Evolutionary conservation across 1,140 invertebrate species (phyloP).

Genomic region (Rhopalosiphum maidis): DNA sequence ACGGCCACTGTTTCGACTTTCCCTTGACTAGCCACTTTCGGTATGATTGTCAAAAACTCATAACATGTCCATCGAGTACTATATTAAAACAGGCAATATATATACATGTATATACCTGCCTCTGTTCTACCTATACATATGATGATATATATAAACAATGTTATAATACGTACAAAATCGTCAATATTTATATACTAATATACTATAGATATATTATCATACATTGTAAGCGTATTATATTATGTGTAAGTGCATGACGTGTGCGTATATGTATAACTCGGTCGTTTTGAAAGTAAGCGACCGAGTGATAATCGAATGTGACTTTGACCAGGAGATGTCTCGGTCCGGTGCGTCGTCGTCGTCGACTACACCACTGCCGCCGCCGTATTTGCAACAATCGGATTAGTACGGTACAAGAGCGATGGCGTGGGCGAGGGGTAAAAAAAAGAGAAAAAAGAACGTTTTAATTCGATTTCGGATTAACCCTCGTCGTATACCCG

Average conservation of each 20-base stretch:
- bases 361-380: not conserved
- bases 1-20: too few relatives aligned
- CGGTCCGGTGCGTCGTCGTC: constrained; percentile 8
- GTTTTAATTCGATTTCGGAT: constrained; percentile 51
- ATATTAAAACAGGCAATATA: too few relatives aligned
- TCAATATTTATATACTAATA: not conserved
- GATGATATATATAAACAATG: too few relatives aligned
- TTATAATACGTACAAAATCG: too few relatives aligned
- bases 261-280: not conserved
- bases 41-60: too few relatives aligned
- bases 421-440: not conserved
- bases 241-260: not conserved
- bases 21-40: too few relatives aligned
- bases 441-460: not conserved
- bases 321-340: constrained; percentile 19
- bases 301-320: constrained; percentile 32
- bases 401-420: not conserved
- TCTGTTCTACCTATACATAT: too few relatives aligned
- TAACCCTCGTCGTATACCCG: constrained; percentile 18
- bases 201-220: not conserved
- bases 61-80: too few relatives aligned
- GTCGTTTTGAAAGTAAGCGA: constrained; percentile 29
- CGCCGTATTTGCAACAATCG: constrained; percentile 29
- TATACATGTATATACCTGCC: too few relatives aligned
- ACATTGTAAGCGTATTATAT: not conserved